Evolutionary conservation across 2,113 vertebrate genomes (phyloP).

Genomic region (Falco punctatus): DNA sequence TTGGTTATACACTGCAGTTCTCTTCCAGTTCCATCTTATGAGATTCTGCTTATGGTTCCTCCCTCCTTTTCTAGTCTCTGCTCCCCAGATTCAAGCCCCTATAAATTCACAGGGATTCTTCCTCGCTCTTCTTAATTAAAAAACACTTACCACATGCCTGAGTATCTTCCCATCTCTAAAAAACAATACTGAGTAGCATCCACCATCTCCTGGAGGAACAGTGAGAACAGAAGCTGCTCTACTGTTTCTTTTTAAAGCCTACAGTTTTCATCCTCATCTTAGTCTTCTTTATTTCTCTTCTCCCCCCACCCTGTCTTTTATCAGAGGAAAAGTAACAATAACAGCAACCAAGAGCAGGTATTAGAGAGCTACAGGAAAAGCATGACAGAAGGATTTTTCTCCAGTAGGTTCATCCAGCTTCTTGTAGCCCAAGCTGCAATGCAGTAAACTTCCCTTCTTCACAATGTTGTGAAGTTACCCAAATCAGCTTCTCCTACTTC

Average conservation of each 20-base stretch:
- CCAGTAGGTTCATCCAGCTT: not conserved
- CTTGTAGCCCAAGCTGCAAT: not conserved
- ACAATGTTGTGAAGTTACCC: not conserved
- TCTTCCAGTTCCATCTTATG: not conserved
- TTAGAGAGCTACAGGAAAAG: not conserved
- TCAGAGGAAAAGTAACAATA: not conserved
- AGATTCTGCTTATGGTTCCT: not conserved
- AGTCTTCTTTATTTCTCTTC: not conserved
- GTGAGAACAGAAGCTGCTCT: not conserved
- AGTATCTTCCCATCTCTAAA: not conserved
- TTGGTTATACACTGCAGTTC: not conserved
- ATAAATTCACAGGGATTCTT: not conserved
- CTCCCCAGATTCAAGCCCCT: not conserved
- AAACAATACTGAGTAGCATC: not conserved
- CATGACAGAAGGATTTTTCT: not conserved
- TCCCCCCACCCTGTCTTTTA: not conserved
- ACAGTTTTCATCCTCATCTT: not conserved
- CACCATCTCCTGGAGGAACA: not conserved
- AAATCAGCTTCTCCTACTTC: not conserved
- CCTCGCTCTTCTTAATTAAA: not conserved
- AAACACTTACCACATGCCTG: not conserved
- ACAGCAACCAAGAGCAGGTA: not conserved
- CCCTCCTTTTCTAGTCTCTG: not conserved
- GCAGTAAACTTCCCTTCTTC: not conserved
- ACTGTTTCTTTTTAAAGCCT: not conserved